Evolutionary conservation across 30 jellyfish, hydroid and myxozoan genomes (phyloP).

Genomic region (Morbakka virulenta): DNA sequence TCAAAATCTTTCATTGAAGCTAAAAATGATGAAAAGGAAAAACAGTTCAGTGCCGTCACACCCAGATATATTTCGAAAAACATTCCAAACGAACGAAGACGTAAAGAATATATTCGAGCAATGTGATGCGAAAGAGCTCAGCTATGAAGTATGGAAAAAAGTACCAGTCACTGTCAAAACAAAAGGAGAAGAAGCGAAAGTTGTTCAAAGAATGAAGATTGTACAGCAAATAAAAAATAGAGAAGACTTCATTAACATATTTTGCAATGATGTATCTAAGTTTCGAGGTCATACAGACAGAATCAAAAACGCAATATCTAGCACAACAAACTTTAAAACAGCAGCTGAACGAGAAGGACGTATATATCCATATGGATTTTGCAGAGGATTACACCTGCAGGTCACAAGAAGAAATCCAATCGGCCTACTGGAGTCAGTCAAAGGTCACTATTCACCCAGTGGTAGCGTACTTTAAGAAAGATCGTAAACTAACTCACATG

Average conservation of each 20-base stretch:
- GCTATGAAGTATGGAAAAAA: too few species aligned
- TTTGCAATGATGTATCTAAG: not conserved
- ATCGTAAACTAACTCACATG: not conserved
- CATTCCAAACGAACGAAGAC: too few species aligned
- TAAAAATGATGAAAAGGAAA: too few species aligned
- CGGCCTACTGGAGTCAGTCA: conserved; percentile 20
- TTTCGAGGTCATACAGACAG: not conserved
- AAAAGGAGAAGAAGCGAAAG: too few species aligned
- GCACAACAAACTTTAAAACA: not conserved
- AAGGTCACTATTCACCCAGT: conserved; percentile 11
- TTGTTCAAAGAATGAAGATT: not conserved
- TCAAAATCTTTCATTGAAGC: too few species aligned
- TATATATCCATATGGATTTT: conserved; percentile 13
- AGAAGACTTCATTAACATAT: not conserved
- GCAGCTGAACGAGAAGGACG: not conserved
- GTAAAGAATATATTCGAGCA: too few species aligned
- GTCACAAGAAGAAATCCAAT: conserved; percentile 19
- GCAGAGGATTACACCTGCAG: conserved; percentile 10
- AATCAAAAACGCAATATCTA: not conserved
- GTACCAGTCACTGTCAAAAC: too few species aligned
- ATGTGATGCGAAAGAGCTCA: too few species aligned
- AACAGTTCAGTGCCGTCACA: too few species aligned
- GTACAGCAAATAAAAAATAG: not conserved
- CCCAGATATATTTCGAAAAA: too few species aligned
- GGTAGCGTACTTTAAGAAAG: not conserved